Conservation (phyloP, 2,888 invertebrate genomes). For the Oscheius sp. region DNA sequence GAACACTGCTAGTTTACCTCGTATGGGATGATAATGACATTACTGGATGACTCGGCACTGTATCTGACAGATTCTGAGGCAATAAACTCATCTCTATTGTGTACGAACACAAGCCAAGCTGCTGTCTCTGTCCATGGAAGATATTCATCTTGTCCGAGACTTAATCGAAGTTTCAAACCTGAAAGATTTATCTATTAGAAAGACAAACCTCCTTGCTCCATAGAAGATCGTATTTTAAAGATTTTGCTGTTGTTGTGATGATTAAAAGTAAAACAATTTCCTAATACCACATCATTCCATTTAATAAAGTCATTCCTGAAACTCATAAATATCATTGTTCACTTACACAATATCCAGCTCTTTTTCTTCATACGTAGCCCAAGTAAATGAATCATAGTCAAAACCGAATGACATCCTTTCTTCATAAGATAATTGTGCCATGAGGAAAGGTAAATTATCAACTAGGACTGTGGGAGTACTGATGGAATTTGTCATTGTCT, state of each 20-base stretch:
- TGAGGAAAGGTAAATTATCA: constrained; percentile 54
- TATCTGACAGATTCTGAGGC: constrained; percentile 54
- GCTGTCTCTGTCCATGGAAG: constrained; percentile 52
- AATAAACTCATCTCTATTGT: constrained; percentile 44
- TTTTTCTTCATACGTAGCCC: constrained; percentile 55
- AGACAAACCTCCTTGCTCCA: constrained; percentile 42
- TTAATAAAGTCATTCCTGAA: constrained; percentile 38
- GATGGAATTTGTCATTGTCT: constrained; percentile 49
- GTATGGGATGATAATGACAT: neutral
- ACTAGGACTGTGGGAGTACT: constrained; percentile 41
- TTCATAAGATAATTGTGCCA: constrained; percentile 26
- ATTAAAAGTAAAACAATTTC: constrained; percentile 59
- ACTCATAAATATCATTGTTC: neutral
- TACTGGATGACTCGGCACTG: constrained; percentile 30
- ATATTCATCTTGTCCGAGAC: constrained; percentile 44
- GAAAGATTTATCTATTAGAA: constrained; percentile 8
- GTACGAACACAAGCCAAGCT: constrained; percentile 50
- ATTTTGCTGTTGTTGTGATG: constrained; percentile 33
- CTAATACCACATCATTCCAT: constrained; percentile 56
- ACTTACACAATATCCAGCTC: constrained; percentile 34
- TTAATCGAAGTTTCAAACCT: constrained; percentile 47
- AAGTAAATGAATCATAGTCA: constrained; percentile 51
- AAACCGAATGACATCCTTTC: constrained; percentile 44
- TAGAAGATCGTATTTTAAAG: constrained; percentile 35
- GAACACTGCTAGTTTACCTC: neutral